A percentile compares a stretch with the other conserved stretches of the same genome.
These are phyloP conservation scores for Micronycteris hirsuta DNA, from an alignment of 2,113 vertebrate genomes.

Conservation along the genomic window DNA sequence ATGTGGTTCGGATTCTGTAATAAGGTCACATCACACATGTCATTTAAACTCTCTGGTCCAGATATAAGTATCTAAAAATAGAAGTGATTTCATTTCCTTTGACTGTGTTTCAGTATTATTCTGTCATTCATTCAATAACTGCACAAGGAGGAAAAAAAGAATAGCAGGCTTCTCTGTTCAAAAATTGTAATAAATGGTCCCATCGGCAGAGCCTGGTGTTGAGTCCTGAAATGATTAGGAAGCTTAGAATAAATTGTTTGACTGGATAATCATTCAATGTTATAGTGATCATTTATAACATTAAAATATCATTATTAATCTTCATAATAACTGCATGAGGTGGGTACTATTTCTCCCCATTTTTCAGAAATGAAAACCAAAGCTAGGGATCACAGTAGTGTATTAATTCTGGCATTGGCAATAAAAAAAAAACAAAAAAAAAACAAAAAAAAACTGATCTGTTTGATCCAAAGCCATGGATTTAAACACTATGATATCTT, in stretches of 20 bases:
- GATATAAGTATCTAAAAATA: not conserved
- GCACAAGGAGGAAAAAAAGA: not conserved
- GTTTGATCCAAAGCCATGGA: not conserved
- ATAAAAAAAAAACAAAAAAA: too few species aligned
- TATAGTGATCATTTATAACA: not conserved
- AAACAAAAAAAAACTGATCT: not conserved
- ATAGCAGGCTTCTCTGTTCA: not conserved
- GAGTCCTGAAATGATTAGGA: not conserved
- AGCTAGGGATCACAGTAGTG: not conserved
- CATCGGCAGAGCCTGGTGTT: not conserved
- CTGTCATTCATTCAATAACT: not conserved
- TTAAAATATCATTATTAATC: not conserved
- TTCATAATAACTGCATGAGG: not conserved
- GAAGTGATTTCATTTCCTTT: not conserved
- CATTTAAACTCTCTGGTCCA: not conserved
- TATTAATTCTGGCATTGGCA: not conserved
- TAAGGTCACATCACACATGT: not conserved
- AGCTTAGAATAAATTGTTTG: not conserved
- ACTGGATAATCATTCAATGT: not conserved
- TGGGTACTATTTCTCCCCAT: not conserved
- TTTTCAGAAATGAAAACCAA: not conserved
- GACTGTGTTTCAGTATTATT: too few species aligned
- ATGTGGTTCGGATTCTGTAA: not conserved
- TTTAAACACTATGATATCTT: not conserved
- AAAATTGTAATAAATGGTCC: not conserved